Evolutionary conservation across 2,113 vertebrate species (phyloP), one percentile per base, ranked within the genome.

Genomic region (Misgurnus anguillicaudatus): DNA sequence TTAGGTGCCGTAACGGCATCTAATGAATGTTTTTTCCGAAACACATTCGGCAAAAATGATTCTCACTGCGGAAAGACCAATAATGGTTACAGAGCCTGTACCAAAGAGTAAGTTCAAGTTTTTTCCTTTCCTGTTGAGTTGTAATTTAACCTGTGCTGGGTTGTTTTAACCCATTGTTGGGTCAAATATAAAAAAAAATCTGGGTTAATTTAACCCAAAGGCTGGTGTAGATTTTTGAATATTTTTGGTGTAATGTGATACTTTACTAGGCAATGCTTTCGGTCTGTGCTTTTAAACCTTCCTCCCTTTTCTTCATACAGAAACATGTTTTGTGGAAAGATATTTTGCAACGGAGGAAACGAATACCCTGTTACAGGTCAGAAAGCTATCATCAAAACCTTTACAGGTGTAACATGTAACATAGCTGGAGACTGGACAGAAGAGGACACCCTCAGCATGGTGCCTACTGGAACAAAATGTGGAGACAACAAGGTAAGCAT

Each of bases 391-490:
- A 64, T 93, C 17, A 0, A 60, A 16, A 74, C 0, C 0, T 0
- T 0, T 1, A 16, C 21, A 85, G 70, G 80, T 2, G 7, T 9
- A 6, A 41, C 81, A 14, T 90, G 95, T 84, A 86, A 91, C 2
- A 6, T 84, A 0, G 88, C 86, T 0, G 85, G 85, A 64, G 90
- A 92, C 0, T 84, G 68, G 0, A 86, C 90, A 0, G 86, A 87
- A 41, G 89, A 47, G 0, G 79, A 85, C 0, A 88, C 83, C 36
- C 84, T 93, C 0, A 91, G 93, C 83, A 88, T 86, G 70, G 95
- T 97, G 69, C 93, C 90, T 0, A 86, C 85, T 0, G 96, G 96
- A 7, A 89, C 95, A 82, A 92, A 82, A 58, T 98, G 96, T 0
- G 95, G 89, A 0, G 62, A 87, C 2, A 87, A 92, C 60, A 94